These are phyloP conservation scores for Diadema setosum DNA, from an alignment of 35 echinoderm and acorn worm species.

Conservation along the genomic window DNA sequence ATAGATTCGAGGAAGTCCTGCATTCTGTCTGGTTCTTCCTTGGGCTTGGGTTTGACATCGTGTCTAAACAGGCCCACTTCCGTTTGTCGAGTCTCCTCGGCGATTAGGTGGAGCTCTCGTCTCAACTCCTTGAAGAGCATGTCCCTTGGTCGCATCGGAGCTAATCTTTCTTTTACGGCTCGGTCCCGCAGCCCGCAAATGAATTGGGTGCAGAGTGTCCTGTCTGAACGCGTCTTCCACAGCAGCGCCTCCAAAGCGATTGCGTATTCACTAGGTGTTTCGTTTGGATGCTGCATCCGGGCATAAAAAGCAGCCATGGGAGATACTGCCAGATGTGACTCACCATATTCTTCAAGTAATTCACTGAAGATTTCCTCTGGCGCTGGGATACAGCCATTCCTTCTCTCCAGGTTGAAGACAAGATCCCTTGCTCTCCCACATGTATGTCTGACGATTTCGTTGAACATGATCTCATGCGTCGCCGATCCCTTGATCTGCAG, in stretches of 20 bases:
- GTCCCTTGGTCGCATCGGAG: not conserved
- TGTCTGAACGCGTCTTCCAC: not conserved
- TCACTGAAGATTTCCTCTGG: no score
- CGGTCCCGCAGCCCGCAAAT: no score
- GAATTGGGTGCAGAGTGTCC: not conserved
- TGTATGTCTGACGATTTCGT: no score
- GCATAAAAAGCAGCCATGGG: constrained; percentile 42
- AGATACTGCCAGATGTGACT: not conserved
- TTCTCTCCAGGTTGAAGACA: no score
- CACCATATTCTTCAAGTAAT: not conserved
- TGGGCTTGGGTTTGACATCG: not conserved
- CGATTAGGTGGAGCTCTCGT: constrained; percentile 1
- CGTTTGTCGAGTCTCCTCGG: not conserved
- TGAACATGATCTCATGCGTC: not conserved
- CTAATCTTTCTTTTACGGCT: not conserved
- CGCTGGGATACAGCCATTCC: no score
- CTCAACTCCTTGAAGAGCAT: constrained; percentile 11
- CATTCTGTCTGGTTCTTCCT: not conserved
- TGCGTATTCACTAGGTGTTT: not conserved
- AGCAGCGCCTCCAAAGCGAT: not conserved
- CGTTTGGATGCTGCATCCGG: not conserved
- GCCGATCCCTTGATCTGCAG: no score
- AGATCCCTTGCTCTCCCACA: no score
- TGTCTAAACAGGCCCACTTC: not conserved
- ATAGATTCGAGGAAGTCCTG: not conserved